A percentile compares a stretch with the other conserved stretches of the same genome.
phyloP scores from a whole-genome alignment of 2,797 vertebrate species.

The Alectoris magna region DNA sequence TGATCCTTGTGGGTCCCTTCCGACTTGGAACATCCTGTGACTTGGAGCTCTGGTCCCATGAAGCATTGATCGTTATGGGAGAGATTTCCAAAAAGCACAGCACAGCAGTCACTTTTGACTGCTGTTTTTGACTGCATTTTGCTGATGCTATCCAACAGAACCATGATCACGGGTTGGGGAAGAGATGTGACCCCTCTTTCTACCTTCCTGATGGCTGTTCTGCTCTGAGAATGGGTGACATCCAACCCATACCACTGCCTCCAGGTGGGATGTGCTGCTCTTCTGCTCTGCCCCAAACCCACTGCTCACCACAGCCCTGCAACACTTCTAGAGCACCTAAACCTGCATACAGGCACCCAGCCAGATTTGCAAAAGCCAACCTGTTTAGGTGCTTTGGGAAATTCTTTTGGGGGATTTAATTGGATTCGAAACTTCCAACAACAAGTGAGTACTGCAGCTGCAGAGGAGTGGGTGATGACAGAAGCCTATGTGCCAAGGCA shows the following conservation, averaged over 20 bases:
- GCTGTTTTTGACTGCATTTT: too few relatives aligned
- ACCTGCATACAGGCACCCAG: slow-evolving; percentile 45
- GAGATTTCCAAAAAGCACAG: neutral
- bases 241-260: slow-evolving; percentile 3
- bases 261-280: slow-evolving; percentile 52
- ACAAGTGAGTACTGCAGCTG: neutral
- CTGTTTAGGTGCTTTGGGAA: slow-evolving; percentile 45
- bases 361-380: slow-evolving; percentile 59
- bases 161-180: neutral
- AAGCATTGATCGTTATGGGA: neutral
- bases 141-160: neutral
- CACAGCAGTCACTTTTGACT: neutral
- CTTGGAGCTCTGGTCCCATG: neutral
- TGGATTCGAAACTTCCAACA: slow-evolving; percentile 31
- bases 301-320: neutral
- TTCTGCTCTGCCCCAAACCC: slow-evolving; percentile 50
- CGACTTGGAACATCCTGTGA: too few relatives aligned
- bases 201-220: neutral
- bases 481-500: neutral
- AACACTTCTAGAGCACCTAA: slow-evolving; percentile 38
- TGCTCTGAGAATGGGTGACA: neutral
- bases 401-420: slow-evolving; percentile 57
- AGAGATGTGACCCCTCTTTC: rapidly evolving
- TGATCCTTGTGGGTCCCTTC: too few relatives aligned
- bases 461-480: neutral